phyloP scores from a whole-genome alignment of 2,113 vertebrate species.

The Enhydra lutris region DNA sequence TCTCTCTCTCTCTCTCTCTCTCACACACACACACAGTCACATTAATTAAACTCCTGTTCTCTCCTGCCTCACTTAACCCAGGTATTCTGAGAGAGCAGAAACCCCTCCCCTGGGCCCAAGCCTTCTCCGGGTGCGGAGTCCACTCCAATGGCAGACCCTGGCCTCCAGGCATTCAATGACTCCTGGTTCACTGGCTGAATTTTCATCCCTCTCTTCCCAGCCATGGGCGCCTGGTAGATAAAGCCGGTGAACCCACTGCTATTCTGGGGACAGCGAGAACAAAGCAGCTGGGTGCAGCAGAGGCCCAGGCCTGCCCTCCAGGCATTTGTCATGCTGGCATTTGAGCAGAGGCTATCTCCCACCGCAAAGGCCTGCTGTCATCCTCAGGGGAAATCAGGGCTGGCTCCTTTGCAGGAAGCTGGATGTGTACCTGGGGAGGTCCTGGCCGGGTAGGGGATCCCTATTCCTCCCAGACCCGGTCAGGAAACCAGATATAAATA shows the following conservation, averaged over 20 bases:
- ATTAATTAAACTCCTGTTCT: neutral
- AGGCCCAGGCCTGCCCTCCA: slow-evolving; percentile 1
- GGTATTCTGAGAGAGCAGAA: neutral
- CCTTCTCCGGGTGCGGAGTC: too few relatives aligned
- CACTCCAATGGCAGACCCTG: neutral
- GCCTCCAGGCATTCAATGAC: neutral
- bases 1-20: neutral
- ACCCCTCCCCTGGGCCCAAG: neutral
- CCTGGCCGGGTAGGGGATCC: neutral
- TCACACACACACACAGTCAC: neutral
- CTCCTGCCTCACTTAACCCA: neutral
- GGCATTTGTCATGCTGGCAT: slow-evolving; percentile 57
- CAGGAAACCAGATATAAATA: slow-evolving; percentile 45
- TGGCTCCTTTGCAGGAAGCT: slow-evolving; percentile 28
- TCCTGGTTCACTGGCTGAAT: neutral
- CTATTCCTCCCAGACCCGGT: neutral
- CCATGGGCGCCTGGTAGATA: neutral
- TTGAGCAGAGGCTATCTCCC: slow-evolving; percentile 40
- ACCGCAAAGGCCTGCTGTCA: neutral
- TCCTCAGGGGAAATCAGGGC: slow-evolving; percentile 59
- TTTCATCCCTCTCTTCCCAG: neutral
- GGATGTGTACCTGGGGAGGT: neutral
- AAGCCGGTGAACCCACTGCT: neutral
- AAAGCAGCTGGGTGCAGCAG: neutral
- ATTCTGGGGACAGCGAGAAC: neutral